Percentiles rank a stretch among this genome's conserved stretches.
phyloP scores from a whole-genome alignment of 2,888 invertebrate genomes.

The Artemia sinica region DNA sequence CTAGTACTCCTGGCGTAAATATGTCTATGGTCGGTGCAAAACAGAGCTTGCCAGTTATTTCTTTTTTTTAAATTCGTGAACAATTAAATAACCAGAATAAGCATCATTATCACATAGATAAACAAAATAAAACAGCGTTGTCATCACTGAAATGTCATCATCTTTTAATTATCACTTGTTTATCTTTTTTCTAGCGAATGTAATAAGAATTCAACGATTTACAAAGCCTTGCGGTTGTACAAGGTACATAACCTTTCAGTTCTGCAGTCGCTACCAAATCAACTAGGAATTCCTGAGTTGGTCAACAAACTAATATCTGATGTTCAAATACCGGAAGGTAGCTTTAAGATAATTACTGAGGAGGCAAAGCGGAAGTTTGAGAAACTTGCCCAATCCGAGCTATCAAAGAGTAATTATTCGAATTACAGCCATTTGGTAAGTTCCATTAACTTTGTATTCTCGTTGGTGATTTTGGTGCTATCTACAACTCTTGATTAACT shows the following conservation, averaged over 20 bases:
- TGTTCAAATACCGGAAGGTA: not conserved
- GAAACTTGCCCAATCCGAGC: not conserved
- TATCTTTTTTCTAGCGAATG: not conserved
- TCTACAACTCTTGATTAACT: no score
- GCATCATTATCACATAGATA: no score
- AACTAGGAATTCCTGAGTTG: slow-evolving; percentile 3
- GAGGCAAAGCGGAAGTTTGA: slow-evolving; percentile 3
- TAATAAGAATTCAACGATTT: not conserved
- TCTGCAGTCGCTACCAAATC: slow-evolving; percentile 9
- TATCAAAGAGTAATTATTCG: slow-evolving; percentile 6
- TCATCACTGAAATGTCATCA: no score
- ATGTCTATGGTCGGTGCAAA: no score
- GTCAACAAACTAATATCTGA: slow-evolving; percentile 7
- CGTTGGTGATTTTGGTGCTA: no score
- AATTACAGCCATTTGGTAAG: slow-evolving; percentile 5
- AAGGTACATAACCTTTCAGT: slow-evolving; percentile 12
- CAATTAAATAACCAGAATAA: no score
- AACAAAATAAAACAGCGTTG: no score
- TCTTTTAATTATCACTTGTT: no score
- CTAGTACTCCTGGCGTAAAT: no score
- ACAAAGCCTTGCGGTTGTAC: slow-evolving; percentile 7
- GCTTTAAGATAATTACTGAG: not conserved
- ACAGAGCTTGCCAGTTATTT: no score
- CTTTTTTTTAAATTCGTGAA: no score
- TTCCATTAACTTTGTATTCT: not conserved